Evolutionary conservation across 2,797 vertebrate genomes (phyloP).

Genomic region (Ptychadena robeensis): DNA sequence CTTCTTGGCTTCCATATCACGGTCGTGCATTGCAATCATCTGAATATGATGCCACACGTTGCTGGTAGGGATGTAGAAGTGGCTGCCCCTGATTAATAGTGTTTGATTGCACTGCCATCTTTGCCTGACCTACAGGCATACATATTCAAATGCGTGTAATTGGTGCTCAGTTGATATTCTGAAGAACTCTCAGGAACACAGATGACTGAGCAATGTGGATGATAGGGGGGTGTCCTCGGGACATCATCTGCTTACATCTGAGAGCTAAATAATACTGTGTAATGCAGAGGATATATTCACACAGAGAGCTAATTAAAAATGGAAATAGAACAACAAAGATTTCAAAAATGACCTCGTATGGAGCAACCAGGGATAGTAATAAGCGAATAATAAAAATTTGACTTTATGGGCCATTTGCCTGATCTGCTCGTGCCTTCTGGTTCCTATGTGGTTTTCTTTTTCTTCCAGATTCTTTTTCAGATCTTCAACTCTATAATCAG

Average conservation of each 20-base stretch:
- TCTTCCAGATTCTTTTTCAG: too few species aligned
- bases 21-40: not conserved
- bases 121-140: conserved; percentile 25
- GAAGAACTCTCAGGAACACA: conserved; percentile 8
- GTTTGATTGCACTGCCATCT: conserved; percentile 45
- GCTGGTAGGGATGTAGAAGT: conserved; percentile 31
- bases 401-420: not conserved
- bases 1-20: not conserved
- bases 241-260: conserved; percentile 39
- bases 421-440: not conserved
- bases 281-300: conserved; percentile 6
- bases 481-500: too few species aligned
- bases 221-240: conserved; percentile 42
- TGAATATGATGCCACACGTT: not conserved
- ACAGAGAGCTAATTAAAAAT: conserved; percentile 14
- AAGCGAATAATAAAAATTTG: not conserved
- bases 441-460: not conserved
- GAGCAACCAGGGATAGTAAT: not conserved
- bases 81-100: conserved; percentile 22
- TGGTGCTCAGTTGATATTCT: conserved; percentile 36
- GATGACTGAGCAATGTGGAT: conserved; percentile 13
- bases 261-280: conserved; percentile 8
- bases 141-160: conserved; percentile 49
- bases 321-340: not conserved
- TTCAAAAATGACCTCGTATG: conserved; percentile 1